Conservation (phyloP, 1,140 invertebrate genomes). For the Caerostris darwini region DNA sequence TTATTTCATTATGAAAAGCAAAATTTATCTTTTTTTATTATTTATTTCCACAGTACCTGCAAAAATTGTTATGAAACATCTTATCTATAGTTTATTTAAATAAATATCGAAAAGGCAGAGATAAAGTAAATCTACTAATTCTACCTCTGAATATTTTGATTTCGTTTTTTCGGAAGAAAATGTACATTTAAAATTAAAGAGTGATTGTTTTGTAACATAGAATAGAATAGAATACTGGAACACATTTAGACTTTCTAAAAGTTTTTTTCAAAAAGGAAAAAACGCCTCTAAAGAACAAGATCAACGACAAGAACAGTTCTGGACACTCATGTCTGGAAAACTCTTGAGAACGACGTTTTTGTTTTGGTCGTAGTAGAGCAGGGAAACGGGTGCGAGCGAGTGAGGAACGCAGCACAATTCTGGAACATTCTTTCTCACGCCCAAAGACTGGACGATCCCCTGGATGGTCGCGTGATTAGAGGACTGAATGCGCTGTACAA, state of each 20-base stretch:
- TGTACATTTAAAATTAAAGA: not conserved
- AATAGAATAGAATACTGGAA: not conserved
- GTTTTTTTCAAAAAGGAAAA: not conserved
- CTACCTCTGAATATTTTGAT: too few relatives aligned
- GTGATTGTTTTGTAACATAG: not conserved
- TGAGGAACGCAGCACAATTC: slow-evolving; percentile 96
- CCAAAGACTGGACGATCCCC: slow-evolving; percentile 93
- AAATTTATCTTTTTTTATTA: too few relatives aligned
- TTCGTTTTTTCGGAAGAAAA: too few relatives aligned
- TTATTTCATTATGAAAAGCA: too few relatives aligned
- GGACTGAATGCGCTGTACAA: slow-evolving; percentile 79
- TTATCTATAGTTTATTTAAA: too few relatives aligned
- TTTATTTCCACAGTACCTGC: too few relatives aligned
- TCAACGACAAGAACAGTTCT: slow-evolving; percentile 95
- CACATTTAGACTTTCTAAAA: not conserved
- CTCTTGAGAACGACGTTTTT: slow-evolving; percentile 95
- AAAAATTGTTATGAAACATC: too few relatives aligned
- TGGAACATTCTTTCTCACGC: slow-evolving; percentile 90
- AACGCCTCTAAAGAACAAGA: not conserved
- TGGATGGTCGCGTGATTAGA: slow-evolving; percentile 98
- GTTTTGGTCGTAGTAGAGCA: slow-evolving; percentile 93
- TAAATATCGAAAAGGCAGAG: too few relatives aligned
- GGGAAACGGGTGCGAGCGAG: slow-evolving; percentile 92
- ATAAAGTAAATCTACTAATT: too few relatives aligned
- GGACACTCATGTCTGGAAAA: slow-evolving; percentile 97